These are phyloP conservation scores for Amphiprion ocellaris DNA, from an alignment of 2,113 vertebrate species.

Conservation along the genomic window DNA sequence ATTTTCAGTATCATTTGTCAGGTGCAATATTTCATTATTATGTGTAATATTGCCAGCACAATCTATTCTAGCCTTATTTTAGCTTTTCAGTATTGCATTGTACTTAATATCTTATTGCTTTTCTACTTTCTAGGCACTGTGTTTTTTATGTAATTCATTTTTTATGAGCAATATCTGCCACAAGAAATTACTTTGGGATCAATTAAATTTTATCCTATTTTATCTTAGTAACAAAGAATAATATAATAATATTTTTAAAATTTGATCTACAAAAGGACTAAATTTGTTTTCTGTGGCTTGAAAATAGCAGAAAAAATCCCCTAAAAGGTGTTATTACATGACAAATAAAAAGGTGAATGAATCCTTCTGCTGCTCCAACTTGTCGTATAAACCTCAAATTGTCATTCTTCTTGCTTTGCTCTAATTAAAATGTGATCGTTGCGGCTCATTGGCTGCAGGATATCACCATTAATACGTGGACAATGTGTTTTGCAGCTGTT, in stretches of 20 bases:
- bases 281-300: too few relatives aligned
- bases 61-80: too few relatives aligned
- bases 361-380: not conserved
- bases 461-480: slow-evolving; percentile 43
- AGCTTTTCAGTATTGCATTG: too few relatives aligned
- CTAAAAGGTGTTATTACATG: not conserved
- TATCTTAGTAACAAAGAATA: not conserved
- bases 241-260: not conserved
- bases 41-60: too few relatives aligned
- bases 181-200: too few relatives aligned
- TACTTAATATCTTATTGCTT: too few relatives aligned
- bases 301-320: not conserved
- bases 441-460: slow-evolving; percentile 12
- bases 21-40: too few relatives aligned
- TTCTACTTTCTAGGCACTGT: too few relatives aligned
- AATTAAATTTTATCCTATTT: too few relatives aligned
- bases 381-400: not conserved
- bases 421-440: slow-evolving; percentile 27
- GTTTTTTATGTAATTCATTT: too few relatives aligned
- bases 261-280: not conserved
- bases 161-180: too few relatives aligned
- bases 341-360: not conserved
- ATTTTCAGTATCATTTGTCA: too few relatives aligned
- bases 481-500: slow-evolving; percentile 88
- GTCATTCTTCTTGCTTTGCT: not conserved